Base-by-base conservation (phyloP, 2,113 vertebrate species). In the Anoura caudifer region DNA sequence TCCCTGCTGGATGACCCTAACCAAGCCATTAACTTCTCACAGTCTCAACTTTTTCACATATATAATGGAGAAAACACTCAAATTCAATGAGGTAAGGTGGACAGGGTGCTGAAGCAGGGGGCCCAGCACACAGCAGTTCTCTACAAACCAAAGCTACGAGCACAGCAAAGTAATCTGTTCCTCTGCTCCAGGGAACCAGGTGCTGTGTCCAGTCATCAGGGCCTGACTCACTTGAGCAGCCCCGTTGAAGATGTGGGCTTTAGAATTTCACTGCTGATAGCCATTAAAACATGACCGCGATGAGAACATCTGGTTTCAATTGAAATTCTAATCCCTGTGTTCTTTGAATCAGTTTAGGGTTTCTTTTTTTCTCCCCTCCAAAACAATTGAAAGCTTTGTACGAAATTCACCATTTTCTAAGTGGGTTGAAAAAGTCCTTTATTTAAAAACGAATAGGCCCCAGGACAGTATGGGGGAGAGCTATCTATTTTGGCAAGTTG, bases 281-380 rank as follows among this genome's bases (percentile, higher is more conserved):
- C 45, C 70, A 90, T 90, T 95, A 50, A 95, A 95, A 86, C 76
- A 56, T 13, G 87, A 67, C 22, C 82, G 26, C 56, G 72, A 72
- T 17, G 16, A 91, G 61, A 89, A 75, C 90, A 95, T 96, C 95
- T 95, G 95, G 73, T 96, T 97, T 95, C 83, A 5, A 22, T 22
- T 79, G 72, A 91, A 94, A 86, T 47, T 82, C 91, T 89, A 89
- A 77, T 86, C 75, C 36, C 56, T 69, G 15, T 81, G 63, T 91
- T 81, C 33, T 94, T 85, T 61, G n/a, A 90, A 85, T 91, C 73
- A 26, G 41, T 83, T 92, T 75, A 93, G 41, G 36, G 72, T 91
- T 89, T 63, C 50, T 95, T 89, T 20, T 20, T 12, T 26, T 4
- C 22, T 82, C 17, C 22, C 22, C 47, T 33, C 28, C 20, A 76